Base-by-base conservation (phyloP, 1,140 invertebrate species). In the Calosoma granatense region DNA sequence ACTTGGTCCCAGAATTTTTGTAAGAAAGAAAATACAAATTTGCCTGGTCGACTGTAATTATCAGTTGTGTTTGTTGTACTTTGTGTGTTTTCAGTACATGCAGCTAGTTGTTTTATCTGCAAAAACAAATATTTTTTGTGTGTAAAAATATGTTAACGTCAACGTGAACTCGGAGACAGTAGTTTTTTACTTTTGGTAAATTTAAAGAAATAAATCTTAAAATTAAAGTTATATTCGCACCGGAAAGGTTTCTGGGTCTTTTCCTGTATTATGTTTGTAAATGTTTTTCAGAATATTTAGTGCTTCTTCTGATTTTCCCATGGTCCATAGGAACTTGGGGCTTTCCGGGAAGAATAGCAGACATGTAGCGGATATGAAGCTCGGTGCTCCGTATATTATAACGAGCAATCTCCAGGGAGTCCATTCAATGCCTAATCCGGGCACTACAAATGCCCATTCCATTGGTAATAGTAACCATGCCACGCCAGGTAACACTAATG, bases 241-340 rank as follows among this genome's bases (percentile, higher is more conserved):
- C 55, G 83, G 81, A 67, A 83, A 87, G 41, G 78, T 76, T n/a
- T 81, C 78, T 1, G 76, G 74, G 53, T 76, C 74, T 30, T 81
- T 75, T 30, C 75, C 72, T 2, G 77, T 83, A 58, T 88, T 88
- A 2, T 63, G 60, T 1, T 72, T 67, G 55, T 79, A 86, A 23
- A 86, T 82, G 0, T 62, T 67, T 36, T 69, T 67, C 1, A 87
- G 64, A 12, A 81, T 71, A 26, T 73, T 60, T 1, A 86, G 60
- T 0, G 84, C 78, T 58, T 81, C 77, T 0, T 81, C 72, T 12
- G 74, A 63, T 60, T 72, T 75, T 57, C 83, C 81, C 65, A 79
- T 74, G 0, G 80, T 75, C 2, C 87, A 68, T 4, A 85, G 69
- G 65, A 81, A 90, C 63, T 87, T 87, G 0, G 88, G 87, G 55